phyloP scores from a whole-genome alignment of 2,888 invertebrate species.

The Cephus runcator region DNA sequence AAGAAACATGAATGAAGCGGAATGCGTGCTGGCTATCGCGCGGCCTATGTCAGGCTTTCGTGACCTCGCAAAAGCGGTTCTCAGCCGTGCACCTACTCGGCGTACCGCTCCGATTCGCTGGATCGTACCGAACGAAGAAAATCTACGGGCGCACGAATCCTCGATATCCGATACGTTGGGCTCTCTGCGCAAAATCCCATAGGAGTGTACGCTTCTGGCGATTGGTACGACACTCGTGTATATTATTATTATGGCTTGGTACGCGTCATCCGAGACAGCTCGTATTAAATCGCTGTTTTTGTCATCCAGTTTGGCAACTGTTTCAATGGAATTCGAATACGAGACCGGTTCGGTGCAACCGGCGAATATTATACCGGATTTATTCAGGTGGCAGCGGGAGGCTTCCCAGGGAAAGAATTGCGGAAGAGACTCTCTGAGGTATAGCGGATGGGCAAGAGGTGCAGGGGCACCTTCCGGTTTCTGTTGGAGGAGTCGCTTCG shows the following conservation, averaged over 20 bases:
- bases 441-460: background rate
- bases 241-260: background rate
- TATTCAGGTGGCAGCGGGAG: background rate
- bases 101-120: background rate
- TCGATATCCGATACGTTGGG: background rate
- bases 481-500: background rate
- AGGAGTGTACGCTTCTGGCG: background rate
- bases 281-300: background rate
- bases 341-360: background rate
- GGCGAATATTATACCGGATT: background rate
- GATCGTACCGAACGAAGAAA: background rate
- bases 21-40: slow-evolving; percentile 62
- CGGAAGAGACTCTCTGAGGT: background rate
- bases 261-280: background rate
- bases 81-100: slow-evolving; percentile 36
- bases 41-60: slow-evolving; percentile 57
- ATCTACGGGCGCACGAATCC: background rate
- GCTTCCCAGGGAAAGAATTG: background rate
- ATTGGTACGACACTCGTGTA: background rate
- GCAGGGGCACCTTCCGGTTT: background rate
- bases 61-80: slow-evolving; percentile 58
- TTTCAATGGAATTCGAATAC: background rate
- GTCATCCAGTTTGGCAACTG: background rate
- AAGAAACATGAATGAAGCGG: slow-evolving; percentile 63
- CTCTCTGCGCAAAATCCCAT: background rate